Evolutionary conservation across 2,797 vertebrate species (phyloP).

Genomic region (Fistularia commersonii): DNA sequence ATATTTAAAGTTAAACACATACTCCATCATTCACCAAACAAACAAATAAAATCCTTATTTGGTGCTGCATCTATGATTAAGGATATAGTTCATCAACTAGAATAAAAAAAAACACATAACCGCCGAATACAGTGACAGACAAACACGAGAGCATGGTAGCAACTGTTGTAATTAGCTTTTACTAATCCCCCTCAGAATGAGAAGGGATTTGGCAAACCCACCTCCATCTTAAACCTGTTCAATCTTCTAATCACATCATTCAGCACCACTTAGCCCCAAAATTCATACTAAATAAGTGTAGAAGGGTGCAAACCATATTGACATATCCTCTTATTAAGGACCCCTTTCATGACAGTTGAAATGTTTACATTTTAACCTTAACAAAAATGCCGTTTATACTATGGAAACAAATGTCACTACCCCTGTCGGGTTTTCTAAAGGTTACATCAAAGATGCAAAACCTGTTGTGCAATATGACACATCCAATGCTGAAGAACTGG

Average conservation of each 20-base stretch:
- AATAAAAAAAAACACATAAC: constrained; percentile 21
- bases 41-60: no score
- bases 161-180: constrained; percentile 51
- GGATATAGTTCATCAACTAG: not conserved
- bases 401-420: no score
- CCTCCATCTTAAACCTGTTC: constrained; percentile 40
- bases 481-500: no score
- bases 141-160: constrained; percentile 28
- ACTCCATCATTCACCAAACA: no score
- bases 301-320: constrained; percentile 9
- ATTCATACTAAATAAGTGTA: constrained; percentile 49
- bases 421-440: no score
- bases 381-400: no score
- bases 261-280: constrained; percentile 51
- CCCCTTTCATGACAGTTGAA: not conserved
- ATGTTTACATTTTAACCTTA: not conserved
- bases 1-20: no score
- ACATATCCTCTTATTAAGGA: constrained; percentile 6
- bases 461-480: no score
- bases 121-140: not conserved
- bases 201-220: constrained; percentile 55
- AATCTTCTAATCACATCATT: constrained; percentile 74
- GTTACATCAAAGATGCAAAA: no score
- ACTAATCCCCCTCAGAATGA: constrained; percentile 61
- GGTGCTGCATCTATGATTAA: no score